Base-by-base conservation (phyloP, 2,888 invertebrate species). In the Campoletis raptor region DNA sequence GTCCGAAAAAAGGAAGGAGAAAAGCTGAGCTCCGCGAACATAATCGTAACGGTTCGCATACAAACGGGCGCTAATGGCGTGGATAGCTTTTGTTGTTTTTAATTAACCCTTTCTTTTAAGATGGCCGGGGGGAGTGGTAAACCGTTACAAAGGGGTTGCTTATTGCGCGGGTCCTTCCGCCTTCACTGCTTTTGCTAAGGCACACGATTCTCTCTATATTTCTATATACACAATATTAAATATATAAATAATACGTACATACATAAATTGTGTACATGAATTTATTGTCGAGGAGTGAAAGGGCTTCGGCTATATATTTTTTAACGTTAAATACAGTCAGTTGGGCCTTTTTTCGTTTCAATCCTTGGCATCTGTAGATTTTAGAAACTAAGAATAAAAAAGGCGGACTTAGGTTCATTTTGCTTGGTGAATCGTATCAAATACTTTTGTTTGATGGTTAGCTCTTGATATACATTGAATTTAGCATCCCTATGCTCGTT, bases 1-100 rank as follows among this genome's bases (percentile, higher is more conserved):
- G 70, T 76, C 52, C 48, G 52, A 78, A 52, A 24, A 54, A 54
- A 70, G 40, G 42, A n/a, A 40, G 52, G 7, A 67, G 83, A 77
- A 78, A 78, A 81, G 78, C 45, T 66, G 73, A 89, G 89, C 85
- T 83, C 87, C 89, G 92, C 36, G 76, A 91, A 90, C 90, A 92
- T 93, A 92, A 94, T 91, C 92, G 92, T 93, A 93, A 91, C 91
- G 90, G 85, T 89, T 92, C 92, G 94, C 94, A 94, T 94, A 94
- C 94, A 94, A 94, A 94, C 94, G 93, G 93, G 92, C 93, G 94
- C 93, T 94, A 94, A 94, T 94, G 92, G 94, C 92, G 90, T 89
- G 93, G 92, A 94, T 93, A 91, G 94, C 94, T 94, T 94, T 94
- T 94, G 94, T 94, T 94, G 93, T 94, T 94, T 94, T 94, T 94